Percentiles rank a stretch among this genome's conserved stretches.
phyloP scores from a whole-genome alignment of 2,797 vertebrate species.

The Alcedo quadribrachys region DNA sequence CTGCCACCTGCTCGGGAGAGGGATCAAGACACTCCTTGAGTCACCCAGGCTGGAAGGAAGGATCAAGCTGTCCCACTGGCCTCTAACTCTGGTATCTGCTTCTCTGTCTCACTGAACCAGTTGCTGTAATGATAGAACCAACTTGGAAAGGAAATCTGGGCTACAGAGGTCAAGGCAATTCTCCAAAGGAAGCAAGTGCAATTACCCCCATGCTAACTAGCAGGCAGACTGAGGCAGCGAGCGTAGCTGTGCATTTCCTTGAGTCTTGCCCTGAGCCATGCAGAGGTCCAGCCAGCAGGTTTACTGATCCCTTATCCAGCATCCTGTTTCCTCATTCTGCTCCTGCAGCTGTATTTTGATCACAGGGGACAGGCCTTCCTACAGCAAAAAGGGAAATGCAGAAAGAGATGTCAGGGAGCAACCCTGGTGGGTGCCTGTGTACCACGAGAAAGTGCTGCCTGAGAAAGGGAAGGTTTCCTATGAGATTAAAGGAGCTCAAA shows the following conservation, averaged over 20 bases:
- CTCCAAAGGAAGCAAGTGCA: not conserved
- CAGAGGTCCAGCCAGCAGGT: not conserved
- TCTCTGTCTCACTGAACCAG: not conserved
- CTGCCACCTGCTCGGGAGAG: fast-evolving
- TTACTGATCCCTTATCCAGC: conserved; percentile 28
- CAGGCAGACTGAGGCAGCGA: not conserved
- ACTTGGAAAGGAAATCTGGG: not conserved
- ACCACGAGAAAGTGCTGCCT: conserved; percentile 48
- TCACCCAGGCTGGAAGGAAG: not conserved
- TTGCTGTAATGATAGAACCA: not conserved
- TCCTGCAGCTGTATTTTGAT: conserved; percentile 38
- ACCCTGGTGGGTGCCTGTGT: conserved; percentile 20
- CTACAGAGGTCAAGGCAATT: conserved; percentile 5
- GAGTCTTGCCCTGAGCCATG: not conserved
- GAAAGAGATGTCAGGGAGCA: conserved; percentile 27
- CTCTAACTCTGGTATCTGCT: not conserved
- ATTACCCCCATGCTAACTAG: not conserved
- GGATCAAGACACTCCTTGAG: not conserved
- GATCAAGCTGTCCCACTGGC: not conserved
- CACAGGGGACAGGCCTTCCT: not conserved
- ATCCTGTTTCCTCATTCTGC: conserved; percentile 37
- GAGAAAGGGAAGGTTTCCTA: conserved; percentile 51
- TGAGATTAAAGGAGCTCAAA: conserved; percentile 37
- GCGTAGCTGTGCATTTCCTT: not conserved
- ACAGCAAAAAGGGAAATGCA: not conserved